Evolutionary conservation across 1,140 invertebrate genomes (phyloP).

Genomic region (Platyscapa corneri): DNA sequence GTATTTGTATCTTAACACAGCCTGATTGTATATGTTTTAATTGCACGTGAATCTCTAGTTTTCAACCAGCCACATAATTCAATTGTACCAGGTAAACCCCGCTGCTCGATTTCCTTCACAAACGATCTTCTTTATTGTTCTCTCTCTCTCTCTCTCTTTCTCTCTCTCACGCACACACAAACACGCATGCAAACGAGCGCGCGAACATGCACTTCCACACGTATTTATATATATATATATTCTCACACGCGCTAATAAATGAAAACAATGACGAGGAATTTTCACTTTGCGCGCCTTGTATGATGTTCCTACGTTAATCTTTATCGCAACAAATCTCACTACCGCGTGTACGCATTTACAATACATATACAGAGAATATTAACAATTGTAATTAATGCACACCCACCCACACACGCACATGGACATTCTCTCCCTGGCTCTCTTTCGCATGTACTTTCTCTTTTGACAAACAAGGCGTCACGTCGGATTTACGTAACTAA

Average conservation of each 20-base stretch:
- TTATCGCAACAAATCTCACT: constrained; percentile 46
- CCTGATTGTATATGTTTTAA: not conserved
- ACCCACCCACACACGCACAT: not conserved
- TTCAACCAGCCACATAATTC: constrained; percentile 24
- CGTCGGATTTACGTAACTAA: constrained; percentile 26
- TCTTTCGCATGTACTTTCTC: constrained; percentile 21
- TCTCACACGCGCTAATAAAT: not conserved
- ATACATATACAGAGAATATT: constrained; percentile 40
- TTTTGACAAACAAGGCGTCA: constrained; percentile 46
- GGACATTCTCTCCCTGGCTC: not conserved
- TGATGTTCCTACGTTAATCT: constrained; percentile 29
- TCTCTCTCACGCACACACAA: not conserved
- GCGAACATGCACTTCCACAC: not conserved
- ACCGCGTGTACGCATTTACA: constrained; percentile 16
- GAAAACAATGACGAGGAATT: constrained; percentile 36
- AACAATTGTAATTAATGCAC: constrained; percentile 19
- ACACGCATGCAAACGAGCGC: no score
- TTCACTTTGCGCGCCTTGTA: constrained; percentile 17
- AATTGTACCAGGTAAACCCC: constrained; percentile 38
- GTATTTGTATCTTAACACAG: constrained; percentile 14
- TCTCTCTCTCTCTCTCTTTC: not conserved
- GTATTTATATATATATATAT: not conserved
- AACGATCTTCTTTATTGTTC: not conserved
- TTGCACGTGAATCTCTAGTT: constrained; percentile 23
- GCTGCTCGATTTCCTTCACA: constrained; percentile 37